A percentile compares a stretch with the other conserved stretches of the same genome.
phyloP scores from a whole-genome alignment of 2,888 invertebrate species.

The Calliopum simillimum region DNA sequence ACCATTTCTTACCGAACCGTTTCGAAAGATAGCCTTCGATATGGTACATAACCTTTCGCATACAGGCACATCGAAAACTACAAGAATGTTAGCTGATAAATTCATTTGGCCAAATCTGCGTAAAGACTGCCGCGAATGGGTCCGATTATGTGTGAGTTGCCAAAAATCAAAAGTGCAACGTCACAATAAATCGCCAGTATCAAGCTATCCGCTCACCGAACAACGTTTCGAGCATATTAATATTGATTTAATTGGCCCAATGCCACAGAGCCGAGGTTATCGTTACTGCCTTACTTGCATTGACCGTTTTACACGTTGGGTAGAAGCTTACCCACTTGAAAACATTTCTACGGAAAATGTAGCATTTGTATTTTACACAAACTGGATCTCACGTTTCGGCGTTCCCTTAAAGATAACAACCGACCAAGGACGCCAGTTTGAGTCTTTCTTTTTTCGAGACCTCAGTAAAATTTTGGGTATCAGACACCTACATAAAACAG shows the following conservation, averaged over 20 bases:
- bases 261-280: conserved; percentile 29
- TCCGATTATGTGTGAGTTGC: conserved; percentile 28
- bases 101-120: conserved; percentile 31
- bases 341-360: conserved; percentile 15
- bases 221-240: conserved; percentile 42
- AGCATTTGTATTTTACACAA: conserved; percentile 29
- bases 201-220: conserved; percentile 26
- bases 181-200: conserved; percentile 35
- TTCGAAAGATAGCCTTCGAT: conserved; percentile 29
- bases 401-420: conserved; percentile 30
- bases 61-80: conserved; percentile 11
- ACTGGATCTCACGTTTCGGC: conserved; percentile 36
- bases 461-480: conserved; percentile 5
- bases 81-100: conserved; percentile 3
- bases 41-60: conserved; percentile 32
- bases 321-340: conserved; percentile 19
- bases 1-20: conserved; percentile 33
- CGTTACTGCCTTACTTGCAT: conserved; percentile 36
- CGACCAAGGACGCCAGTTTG: conserved; percentile 34
- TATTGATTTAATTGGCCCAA: conserved; percentile 39
- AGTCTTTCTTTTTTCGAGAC: conserved; percentile 18
- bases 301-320: conserved; percentile 33
- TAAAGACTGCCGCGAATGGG: conserved; percentile 32
- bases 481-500: conserved; percentile 29
- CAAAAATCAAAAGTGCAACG: conserved; percentile 41